Evolutionary conservation across 2,113 vertebrate genomes (phyloP).

Genomic region (Paramormyrops kingsleyae): DNA sequence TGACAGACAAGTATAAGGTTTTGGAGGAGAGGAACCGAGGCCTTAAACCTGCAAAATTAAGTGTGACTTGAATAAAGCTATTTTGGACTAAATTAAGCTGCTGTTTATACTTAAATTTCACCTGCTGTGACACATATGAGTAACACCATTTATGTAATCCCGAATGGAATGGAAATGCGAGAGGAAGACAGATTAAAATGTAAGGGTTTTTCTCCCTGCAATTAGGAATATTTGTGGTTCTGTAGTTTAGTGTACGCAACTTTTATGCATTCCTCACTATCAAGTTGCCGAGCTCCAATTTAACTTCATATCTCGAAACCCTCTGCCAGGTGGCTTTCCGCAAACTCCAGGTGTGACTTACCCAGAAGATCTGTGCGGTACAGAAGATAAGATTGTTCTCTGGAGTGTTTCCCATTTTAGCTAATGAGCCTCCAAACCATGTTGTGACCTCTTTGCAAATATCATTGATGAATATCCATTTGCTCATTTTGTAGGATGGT

Average conservation of each 20-base stretch:
- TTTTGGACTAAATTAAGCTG: not conserved
- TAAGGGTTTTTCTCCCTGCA: not conserved
- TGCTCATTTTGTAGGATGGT: not conserved
- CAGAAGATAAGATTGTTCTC: not conserved
- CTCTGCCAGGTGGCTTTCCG: not conserved
- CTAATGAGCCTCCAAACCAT: not conserved
- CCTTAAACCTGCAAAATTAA: not conserved
- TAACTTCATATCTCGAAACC: not conserved
- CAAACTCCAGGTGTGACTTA: conserved; percentile 3
- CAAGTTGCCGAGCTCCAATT: not conserved
- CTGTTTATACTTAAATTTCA: not conserved
- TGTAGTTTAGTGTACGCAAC: not conserved
- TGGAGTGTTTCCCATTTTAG: not conserved
- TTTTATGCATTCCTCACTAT: not conserved
- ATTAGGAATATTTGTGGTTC: not conserved
- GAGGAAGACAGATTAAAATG: not conserved
- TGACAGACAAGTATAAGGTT: not conserved
- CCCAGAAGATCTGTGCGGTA: not conserved
- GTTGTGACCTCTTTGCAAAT: not conserved
- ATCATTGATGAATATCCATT: not conserved
- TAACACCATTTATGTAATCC: not conserved
- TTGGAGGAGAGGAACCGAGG: not conserved
- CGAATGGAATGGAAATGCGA: not conserved
- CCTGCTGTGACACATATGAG: not conserved
- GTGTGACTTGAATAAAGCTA: not conserved